A percentile compares a stretch with the other conserved stretches of the same genome.
Conservation (phyloP, 2,888 invertebrate species). For the Callosobruchus maculatus region DNA sequence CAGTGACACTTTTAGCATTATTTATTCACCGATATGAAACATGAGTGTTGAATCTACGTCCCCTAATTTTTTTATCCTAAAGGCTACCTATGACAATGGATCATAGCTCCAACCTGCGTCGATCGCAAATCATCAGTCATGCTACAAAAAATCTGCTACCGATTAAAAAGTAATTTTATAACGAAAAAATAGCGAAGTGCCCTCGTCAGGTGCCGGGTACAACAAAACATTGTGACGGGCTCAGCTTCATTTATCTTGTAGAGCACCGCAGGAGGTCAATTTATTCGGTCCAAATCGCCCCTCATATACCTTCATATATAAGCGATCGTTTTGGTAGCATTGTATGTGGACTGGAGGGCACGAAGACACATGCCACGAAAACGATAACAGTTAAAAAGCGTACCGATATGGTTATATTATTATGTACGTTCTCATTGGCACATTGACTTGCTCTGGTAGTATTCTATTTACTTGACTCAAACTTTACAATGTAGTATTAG, state of each 20-base stretch:
- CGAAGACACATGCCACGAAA: too few relatives aligned
- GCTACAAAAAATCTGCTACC: neutral
- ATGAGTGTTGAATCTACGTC: too few relatives aligned
- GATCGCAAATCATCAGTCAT: neutral
- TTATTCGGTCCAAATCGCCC: neutral
- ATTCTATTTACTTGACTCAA: too few relatives aligned
- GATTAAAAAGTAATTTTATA: neutral
- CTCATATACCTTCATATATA: neutral
- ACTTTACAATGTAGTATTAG: too few relatives aligned
- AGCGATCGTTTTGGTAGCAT: neutral
- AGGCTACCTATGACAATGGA: neutral
- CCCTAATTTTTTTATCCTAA: neutral
- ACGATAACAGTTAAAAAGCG: too few relatives aligned
- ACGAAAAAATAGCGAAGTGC: neutral
- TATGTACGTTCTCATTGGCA: too few relatives aligned
- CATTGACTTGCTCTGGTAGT: too few relatives aligned
- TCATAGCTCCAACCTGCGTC: neutral
- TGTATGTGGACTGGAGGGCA: neutral
- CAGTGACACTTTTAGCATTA: too few relatives aligned
- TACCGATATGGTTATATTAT: too few relatives aligned
- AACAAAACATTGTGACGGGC: neutral
- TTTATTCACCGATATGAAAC: too few relatives aligned
- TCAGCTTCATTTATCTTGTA: neutral
- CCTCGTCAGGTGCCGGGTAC: neutral
- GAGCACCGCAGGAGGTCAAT: neutral